phyloP scores from a whole-genome alignment of 2,888 invertebrate species.

The Podabrus alpinus region DNA sequence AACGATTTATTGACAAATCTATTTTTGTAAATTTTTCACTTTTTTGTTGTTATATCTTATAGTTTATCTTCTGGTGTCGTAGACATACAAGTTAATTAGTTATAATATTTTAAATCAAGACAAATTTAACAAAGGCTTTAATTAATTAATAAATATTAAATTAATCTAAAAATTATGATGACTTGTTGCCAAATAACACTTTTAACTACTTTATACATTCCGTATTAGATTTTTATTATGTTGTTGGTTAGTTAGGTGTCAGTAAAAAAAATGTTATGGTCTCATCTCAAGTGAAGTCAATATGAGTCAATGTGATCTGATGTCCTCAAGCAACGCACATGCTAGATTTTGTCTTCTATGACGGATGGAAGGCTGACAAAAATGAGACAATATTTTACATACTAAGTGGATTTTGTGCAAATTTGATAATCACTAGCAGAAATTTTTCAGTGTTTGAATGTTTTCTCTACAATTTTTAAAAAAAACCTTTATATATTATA shows the following conservation, averaged over 20 bases:
- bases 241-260: slow-evolving; percentile 42
- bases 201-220: slow-evolving; percentile 57
- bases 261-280: slow-evolving; percentile 38
- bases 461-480: not conserved
- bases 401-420: not conserved
- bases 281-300: slow-evolving; percentile 42
- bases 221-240: slow-evolving; percentile 51
- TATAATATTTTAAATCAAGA: slow-evolving; percentile 43
- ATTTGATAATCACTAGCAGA: not conserved
- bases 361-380: not conserved
- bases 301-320: slow-evolving; percentile 36
- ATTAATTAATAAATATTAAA: slow-evolving; percentile 30
- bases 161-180: slow-evolving; percentile 30
- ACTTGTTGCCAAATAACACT: slow-evolving; percentile 59
- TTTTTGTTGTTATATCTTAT: slow-evolving; percentile 51
- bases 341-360: slow-evolving; percentile 1
- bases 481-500: not conserved
- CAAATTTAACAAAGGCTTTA: slow-evolving; percentile 54
- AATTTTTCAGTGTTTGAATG: not conserved
- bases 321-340: slow-evolving; percentile 22
- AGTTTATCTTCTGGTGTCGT: slow-evolving; percentile 49
- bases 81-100: slow-evolving; percentile 37
- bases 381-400: slow-evolving; percentile 2
- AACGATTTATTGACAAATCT: slow-evolving; percentile 42
- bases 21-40: slow-evolving; percentile 51